Evolutionary conservation across 2,888 invertebrate species (phyloP).

Genomic region (Anoncus sp.): DNA sequence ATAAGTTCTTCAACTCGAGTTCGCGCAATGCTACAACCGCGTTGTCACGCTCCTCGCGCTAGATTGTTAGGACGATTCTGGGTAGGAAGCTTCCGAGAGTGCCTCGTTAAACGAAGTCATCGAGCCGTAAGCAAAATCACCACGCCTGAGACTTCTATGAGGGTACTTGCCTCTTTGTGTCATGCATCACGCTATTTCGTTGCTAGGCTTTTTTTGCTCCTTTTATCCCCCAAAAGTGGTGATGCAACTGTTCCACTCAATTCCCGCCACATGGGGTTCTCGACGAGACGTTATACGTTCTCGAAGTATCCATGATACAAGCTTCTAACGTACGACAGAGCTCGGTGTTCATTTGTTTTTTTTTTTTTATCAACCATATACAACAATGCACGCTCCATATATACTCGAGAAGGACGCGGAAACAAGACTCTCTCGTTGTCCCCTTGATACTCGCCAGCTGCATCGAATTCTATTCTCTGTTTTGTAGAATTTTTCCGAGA

Average conservation of each 20-base stretch:
- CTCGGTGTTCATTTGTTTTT: background rate
- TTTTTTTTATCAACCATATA: background rate
- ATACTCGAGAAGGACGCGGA: background rate
- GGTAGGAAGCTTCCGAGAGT: conserved; percentile 28
- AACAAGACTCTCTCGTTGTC: conserved; percentile 2
- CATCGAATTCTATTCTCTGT: conserved; percentile 12
- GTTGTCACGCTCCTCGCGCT: conserved; percentile 24
- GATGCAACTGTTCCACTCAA: too few species aligned
- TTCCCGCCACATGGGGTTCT: too few species aligned
- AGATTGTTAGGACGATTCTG: conserved; percentile 13
- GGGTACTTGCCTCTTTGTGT: too few species aligned
- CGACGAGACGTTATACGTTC: too few species aligned
- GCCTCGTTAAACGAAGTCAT: conserved; percentile 47
- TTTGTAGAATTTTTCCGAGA: conserved; percentile 19
- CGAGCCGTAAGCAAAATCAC: conserved; percentile 35
- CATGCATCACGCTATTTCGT: too few species aligned
- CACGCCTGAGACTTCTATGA: conserved; percentile 16
- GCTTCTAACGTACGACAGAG: too few species aligned
- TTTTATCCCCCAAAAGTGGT: too few species aligned
- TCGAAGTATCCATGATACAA: too few species aligned
- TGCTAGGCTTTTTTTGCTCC: too few species aligned
- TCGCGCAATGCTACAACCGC: conserved; percentile 14
- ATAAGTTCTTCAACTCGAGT: too few species aligned
- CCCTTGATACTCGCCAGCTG: conserved; percentile 3
- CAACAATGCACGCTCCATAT: background rate